These are phyloP conservation scores for Pteruthius melanotis DNA, from an alignment of 2,113 vertebrate species.

Conservation along the genomic window DNA sequence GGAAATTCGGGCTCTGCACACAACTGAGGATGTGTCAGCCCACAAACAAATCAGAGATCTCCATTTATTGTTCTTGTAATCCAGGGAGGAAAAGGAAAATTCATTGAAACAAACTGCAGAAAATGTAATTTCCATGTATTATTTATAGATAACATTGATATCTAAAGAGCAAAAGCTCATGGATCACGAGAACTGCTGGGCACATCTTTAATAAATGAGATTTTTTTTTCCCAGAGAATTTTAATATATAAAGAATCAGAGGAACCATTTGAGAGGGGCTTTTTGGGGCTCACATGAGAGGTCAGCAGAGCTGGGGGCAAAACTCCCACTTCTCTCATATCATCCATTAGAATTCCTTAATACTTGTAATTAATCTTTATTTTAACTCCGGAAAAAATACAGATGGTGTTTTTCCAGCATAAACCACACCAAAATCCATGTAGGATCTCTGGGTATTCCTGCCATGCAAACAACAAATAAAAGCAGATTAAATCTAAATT, in stretches of 20 bases:
- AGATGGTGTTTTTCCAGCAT: not conserved
- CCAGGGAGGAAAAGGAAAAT: not conserved
- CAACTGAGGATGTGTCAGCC: not conserved
- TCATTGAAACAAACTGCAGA: not conserved
- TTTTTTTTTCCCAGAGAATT: not conserved
- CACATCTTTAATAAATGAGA: not conserved
- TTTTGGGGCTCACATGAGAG: not conserved
- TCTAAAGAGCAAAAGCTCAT: not conserved
- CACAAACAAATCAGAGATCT: not conserved
- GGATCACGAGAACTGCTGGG: not conserved
- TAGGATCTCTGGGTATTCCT: not conserved
- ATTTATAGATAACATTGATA: not conserved
- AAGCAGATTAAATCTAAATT: not conserved
- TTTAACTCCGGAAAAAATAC: not conserved
- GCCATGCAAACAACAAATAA: not conserved
- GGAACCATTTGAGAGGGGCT: not conserved
- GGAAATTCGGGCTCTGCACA: not conserved
- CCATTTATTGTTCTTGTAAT: not conserved
- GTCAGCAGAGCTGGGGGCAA: not conserved
- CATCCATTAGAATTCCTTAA: no score
- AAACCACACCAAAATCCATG: not conserved
- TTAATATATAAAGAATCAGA: not conserved
- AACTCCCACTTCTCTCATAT: not conserved
- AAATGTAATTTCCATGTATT: not conserved
- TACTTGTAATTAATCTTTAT: not conserved